phyloP scores from a whole-genome alignment of 1,140 invertebrate genomes.

The Drosophila kepulauana region DNA sequence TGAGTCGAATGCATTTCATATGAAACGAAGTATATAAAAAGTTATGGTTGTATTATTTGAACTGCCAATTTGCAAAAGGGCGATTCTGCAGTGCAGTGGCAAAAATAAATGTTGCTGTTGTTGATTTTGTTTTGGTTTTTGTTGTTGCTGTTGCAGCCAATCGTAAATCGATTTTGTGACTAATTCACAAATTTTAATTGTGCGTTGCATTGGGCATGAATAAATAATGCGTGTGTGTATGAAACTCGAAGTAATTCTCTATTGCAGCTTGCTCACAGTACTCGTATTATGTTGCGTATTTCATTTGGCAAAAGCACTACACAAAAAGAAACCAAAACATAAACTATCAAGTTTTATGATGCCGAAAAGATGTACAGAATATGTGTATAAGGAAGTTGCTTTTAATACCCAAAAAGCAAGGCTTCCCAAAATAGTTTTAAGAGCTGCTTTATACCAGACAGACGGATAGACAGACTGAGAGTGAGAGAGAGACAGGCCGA shows the following conservation, averaged over 20 bases:
- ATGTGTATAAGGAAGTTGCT: conserved; percentile 67
- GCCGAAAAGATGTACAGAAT: conserved; percentile 61
- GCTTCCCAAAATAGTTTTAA: conserved; percentile 67
- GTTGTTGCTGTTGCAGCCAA: conserved; percentile 57
- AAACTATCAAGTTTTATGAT: conserved; percentile 75
- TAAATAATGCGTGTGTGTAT: conserved; percentile 68
- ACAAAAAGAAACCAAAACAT: conserved; percentile 59
- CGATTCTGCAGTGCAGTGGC: not conserved
- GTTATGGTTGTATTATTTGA: conserved; percentile 49
- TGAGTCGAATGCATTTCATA: conserved; percentile 43
- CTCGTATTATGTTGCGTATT: conserved; percentile 53
- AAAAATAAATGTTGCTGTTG: not conserved
- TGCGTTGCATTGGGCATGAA: conserved; percentile 72
- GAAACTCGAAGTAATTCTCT: conserved; percentile 29
- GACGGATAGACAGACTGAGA: conserved; percentile 11
- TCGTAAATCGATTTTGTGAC: conserved; percentile 76
- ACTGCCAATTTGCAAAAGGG: conserved; percentile 37
- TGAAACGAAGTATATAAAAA: conserved; percentile 47
- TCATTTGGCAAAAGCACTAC: conserved; percentile 50
- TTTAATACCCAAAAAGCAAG: conserved; percentile 48
- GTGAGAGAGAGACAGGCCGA: conserved; percentile 29
- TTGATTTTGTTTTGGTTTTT: not conserved
- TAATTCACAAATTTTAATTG: conserved; percentile 79
- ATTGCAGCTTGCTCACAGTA: conserved; percentile 32
- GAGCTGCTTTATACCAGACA: conserved; percentile 49